A percentile compares a stretch with the other conserved stretches of the same genome.
phyloP scores from a whole-genome alignment of 2,888 invertebrate species.

The Gibbula magus region DNA sequence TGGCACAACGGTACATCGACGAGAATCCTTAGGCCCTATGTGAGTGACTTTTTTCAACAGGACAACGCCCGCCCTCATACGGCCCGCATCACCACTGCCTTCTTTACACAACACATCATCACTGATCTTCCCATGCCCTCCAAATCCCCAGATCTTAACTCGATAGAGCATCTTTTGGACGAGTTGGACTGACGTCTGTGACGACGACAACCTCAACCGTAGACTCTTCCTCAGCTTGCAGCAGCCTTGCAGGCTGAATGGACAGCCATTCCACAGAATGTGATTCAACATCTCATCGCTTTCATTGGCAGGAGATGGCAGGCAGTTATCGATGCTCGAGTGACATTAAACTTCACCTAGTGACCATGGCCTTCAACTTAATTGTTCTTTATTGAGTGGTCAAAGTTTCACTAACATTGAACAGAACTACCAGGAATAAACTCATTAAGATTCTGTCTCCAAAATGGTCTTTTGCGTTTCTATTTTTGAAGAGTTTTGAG shows the following conservation, averaged over 20 bases:
- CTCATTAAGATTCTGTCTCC: no score
- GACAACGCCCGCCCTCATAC: conserved; percentile 29
- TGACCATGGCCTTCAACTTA: no score
- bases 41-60: background rate
- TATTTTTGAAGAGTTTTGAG: no score
- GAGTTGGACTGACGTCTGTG: background rate
- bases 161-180: conserved; percentile 25
- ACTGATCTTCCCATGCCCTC: conserved; percentile 29
- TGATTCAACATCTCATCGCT: background rate
- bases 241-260: background rate
- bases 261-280: background rate
- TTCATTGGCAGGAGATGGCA: background rate
- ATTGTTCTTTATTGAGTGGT: no score
- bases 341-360: no score
- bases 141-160: no score
- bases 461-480: no score
- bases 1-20: no score
- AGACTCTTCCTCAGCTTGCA: background rate
- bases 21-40: conserved; percentile 12
- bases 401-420: no score
- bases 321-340: background rate
- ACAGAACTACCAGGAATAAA: no score
- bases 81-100: background rate
- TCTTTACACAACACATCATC: no score
- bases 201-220: background rate